Percentiles rank a stretch among this genome's conserved stretches.
Conservation (phyloP, 2,888 invertebrate genomes). For the Polydrusus cervinus region DNA sequence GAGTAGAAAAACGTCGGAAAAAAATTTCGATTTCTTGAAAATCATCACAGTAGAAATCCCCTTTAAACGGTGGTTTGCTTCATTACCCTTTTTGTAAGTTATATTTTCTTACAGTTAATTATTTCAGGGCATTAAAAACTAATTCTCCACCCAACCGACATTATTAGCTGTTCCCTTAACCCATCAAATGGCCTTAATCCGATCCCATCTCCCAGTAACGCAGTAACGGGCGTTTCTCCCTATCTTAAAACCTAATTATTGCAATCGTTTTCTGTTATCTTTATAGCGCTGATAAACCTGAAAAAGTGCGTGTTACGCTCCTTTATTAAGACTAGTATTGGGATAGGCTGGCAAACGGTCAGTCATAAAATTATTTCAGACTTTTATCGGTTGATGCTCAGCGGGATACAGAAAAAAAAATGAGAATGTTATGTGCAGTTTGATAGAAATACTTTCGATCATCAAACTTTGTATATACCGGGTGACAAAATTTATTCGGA, state of each 20-base stretch:
- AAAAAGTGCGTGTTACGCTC: conserved; percentile 18
- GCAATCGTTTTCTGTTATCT: conserved; percentile 5
- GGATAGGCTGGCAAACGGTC: conserved; percentile 5
- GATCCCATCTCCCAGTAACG: conserved; percentile 1
- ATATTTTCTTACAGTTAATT: neutral
- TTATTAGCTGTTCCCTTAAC: neutral
- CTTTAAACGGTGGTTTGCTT: too few species aligned
- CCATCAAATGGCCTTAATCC: conserved; percentile 6
- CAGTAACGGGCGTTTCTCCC: neutral
- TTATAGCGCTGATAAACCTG: conserved; percentile 18
- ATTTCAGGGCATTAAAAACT: conserved; percentile 3
- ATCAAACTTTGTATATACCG: too few species aligned
- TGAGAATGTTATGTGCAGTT: too few species aligned
- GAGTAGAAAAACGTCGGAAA: too few species aligned
- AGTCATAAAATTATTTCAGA: conserved; percentile 4
- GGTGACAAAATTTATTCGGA: too few species aligned
- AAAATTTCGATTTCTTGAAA: too few species aligned
- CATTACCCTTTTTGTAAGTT: too few species aligned
- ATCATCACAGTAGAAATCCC: too few species aligned
- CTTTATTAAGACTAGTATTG: conserved; percentile 3
- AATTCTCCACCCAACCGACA: neutral
- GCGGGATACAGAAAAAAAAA: neutral
- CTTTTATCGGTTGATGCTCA: neutral
- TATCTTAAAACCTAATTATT: conserved; percentile 8
- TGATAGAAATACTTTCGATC: too few species aligned